Base-by-base conservation (phyloP, 2,888 invertebrate species). In the Alentia gelatinosa region DNA sequence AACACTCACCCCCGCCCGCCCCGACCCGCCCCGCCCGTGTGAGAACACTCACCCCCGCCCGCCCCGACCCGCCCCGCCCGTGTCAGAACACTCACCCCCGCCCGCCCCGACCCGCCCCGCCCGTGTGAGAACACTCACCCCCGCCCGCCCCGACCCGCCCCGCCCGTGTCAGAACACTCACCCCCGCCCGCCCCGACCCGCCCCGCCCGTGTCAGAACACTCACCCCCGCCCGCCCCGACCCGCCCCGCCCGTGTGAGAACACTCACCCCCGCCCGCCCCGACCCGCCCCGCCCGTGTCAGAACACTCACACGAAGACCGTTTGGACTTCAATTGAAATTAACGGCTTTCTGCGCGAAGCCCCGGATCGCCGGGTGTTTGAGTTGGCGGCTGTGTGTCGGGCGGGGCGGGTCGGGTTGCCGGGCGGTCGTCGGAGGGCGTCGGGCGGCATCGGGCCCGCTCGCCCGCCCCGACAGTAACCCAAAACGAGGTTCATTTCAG, bases 251-350 rank as follows among this genome's bases (percentile, higher is more conserved):
- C 9, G 47, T 47, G 47, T 19, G 9, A 47, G 47, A 19, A 12
- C 47, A 12, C 19, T 47, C 19, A 12, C 47, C 19, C 47, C 19
- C 47, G 9, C 47, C 47, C 19, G 47, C 19, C 9, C 47, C 47
- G 9, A 12, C 47, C 47, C 47, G 19, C 47, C 47, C 19, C 47
- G 9, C 19, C 47, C 47, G 9, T 79, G 79, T 79, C 37, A 39
- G 37, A 39, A 12, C 39, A 79, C 79, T 79, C 79, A 23, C 37
- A 12, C 68, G 23, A 68, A 68, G 68, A 30, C 68, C 68, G 7
- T 39, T 79, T 19, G 39, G 79, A 79, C 86, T 50, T 86, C 86
- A 86, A 86, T 86, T 86, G 86, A 86, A 86, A 86, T 86, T 86
- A 86, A 42, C 86, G 50, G 42, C 47, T 42, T 50, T 47, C 26